A percentile compares a stretch with the other conserved stretches of the same genome.
Evolutionary conservation across 2,113 vertebrate genomes (phyloP).

Genomic region (Oryzias javanicus): DNA sequence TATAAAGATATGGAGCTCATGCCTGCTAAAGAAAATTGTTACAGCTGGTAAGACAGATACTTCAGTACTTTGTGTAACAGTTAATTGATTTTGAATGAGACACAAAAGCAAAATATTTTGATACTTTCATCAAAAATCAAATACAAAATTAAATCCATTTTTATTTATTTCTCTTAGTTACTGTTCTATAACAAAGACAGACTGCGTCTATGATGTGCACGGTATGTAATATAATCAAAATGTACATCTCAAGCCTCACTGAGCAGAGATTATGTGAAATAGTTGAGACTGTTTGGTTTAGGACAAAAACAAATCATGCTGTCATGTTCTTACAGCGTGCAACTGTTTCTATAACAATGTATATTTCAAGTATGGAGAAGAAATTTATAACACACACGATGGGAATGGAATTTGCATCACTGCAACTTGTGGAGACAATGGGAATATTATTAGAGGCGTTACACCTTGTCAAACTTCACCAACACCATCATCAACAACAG

Average conservation of each 20-base stretch:
- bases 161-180: constrained; percentile 42
- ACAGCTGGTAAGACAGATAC: constrained; percentile 78
- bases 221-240: constrained; percentile 29
- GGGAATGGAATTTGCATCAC: constrained; percentile 79
- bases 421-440: constrained; percentile 75
- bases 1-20: constrained; percentile 73
- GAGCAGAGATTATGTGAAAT: too few relatives aligned
- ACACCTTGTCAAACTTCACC: constrained; percentile 11
- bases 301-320: background rate
- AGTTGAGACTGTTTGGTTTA: too few relatives aligned
- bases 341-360: constrained; percentile 72
- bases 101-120: background rate
- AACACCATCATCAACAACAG: constrained; percentile 22
- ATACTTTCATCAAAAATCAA: background rate
- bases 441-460: constrained; percentile 64
- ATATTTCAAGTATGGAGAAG: constrained; percentile 57
- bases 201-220: constrained; percentile 24
- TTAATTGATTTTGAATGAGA: background rate
- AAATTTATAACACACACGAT: constrained; percentile 81
- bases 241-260: background rate
- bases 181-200: constrained; percentile 48
- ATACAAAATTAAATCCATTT: background rate
- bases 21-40: constrained; percentile 73
- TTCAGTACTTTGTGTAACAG: background rate
- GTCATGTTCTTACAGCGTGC: constrained; percentile 73